Evolutionary conservation across 2,888 invertebrate species (phyloP).

Genomic region (Netelia virgata): DNA sequence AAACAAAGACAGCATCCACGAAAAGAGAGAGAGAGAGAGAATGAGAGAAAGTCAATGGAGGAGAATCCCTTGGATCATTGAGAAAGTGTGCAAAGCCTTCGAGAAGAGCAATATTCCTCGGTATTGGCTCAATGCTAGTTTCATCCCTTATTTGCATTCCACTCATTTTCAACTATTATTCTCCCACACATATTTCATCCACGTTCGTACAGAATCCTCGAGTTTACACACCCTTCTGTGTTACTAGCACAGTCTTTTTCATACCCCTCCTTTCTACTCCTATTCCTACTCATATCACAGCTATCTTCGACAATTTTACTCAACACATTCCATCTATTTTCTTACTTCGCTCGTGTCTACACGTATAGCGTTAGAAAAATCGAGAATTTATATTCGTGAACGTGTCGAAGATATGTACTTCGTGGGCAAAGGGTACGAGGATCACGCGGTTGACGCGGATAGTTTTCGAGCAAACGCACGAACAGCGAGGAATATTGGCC

Average conservation of each 20-base stretch:
- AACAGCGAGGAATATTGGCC: constrained; percentile 64
- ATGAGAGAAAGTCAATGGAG: background rate
- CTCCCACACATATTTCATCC: background rate
- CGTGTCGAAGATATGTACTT: constrained; percentile 3
- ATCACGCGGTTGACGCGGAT: constrained; percentile 48
- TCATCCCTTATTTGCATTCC: constrained; percentile 73
- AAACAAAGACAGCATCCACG: constrained; percentile 26
- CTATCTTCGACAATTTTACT: constrained; percentile 50
- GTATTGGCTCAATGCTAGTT: constrained; percentile 69
- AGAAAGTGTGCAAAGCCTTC: constrained; percentile 52
- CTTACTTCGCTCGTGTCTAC: background rate
- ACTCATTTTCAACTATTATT: constrained; percentile 37
- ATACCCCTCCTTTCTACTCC: constrained; percentile 68
- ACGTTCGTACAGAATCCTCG: constrained; percentile 21
- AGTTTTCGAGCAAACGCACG: constrained; percentile 55
- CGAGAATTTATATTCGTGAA: constrained; percentile 39
- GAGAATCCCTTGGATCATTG: constrained; percentile 26
- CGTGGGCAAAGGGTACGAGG: constrained; percentile 27
- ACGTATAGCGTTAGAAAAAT: background rate
- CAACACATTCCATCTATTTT: constrained; percentile 3
- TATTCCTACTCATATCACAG: constrained; percentile 25
- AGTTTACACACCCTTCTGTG: constrained; percentile 28
- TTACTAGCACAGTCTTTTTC: background rate
- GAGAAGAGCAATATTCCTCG: constrained; percentile 71
- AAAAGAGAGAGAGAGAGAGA: constrained; percentile 17